A percentile compares a stretch with the other conserved stretches of the same genome.
phyloP scores from a whole-genome alignment of 2,113 vertebrate species.

The Hyperoodon ampullatus region DNA sequence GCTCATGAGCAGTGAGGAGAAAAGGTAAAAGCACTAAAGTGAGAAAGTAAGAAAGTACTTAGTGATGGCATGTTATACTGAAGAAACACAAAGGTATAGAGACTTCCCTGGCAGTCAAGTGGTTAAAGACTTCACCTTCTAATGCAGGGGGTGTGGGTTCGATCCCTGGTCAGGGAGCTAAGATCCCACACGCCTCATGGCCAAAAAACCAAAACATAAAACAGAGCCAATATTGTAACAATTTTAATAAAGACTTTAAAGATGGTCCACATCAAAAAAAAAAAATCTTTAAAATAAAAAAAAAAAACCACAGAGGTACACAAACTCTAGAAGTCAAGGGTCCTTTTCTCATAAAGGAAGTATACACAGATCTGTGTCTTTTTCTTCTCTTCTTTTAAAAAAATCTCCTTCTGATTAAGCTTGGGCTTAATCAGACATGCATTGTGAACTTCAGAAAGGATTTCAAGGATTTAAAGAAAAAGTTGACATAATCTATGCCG shows the following conservation, averaged over 20 bases:
- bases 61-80: background rate
- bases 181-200: no score
- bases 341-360: background rate
- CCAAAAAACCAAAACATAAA: no score
- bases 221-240: no score
- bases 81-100: background rate
- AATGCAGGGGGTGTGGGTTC: no score
- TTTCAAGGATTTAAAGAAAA: conserved; percentile 32
- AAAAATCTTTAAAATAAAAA: no score
- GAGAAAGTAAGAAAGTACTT: background rate
- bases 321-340: background rate
- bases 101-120: no score
- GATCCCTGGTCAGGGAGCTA: no score
- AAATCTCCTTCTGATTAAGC: conserved; percentile 46
- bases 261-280: no score
- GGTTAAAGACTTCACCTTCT: no score
- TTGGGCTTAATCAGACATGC: background rate
- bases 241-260: no score
- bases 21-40: background rate
- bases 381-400: background rate
- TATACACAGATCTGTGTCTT: background rate
- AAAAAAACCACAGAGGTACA: background rate
- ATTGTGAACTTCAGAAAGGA: conserved; percentile 39
- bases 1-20: background rate
- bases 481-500: conserved; percentile 23